Evolutionary conservation across 2,797 vertebrate genomes (phyloP).

Genomic region (Micromesistius poutassou): DNA sequence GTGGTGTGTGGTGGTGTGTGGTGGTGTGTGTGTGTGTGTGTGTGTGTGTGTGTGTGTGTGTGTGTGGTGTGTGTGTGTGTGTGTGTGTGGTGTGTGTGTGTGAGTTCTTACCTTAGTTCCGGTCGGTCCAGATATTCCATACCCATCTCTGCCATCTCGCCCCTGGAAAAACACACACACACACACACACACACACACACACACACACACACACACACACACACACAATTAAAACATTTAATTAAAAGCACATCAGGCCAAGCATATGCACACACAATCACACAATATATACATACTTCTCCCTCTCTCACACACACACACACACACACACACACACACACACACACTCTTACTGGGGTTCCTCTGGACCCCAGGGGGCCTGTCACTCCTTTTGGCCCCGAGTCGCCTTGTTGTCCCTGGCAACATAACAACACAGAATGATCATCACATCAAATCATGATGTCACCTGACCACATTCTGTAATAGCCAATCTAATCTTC

Average conservation of each 20-base stretch:
- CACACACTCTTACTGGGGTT: not conserved
- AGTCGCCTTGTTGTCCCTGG: not conserved
- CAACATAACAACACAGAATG: not conserved
- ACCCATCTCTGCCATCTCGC: constrained; percentile 72
- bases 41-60: too few relatives aligned
- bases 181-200: not conserved
- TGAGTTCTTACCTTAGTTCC: constrained; percentile 75
- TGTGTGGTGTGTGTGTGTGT: too few relatives aligned
- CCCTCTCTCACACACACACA: constrained; percentile 6
- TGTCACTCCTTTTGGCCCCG: not conserved
- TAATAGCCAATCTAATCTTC: not conserved
- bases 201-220: not conserved
- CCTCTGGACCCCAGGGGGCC: not conserved
- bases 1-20: too few relatives aligned
- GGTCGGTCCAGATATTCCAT: constrained; percentile 71
- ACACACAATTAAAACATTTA: too few relatives aligned
- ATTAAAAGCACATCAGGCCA: not conserved
- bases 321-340: not conserved
- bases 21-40: too few relatives aligned
- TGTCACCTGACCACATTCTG: not conserved
- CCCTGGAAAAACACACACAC: constrained; percentile 66
- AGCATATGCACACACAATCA: not conserved
- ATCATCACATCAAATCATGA: not conserved
- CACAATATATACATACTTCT: not conserved
- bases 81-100: too few relatives aligned